Conservation (phyloP, 2,113 vertebrate genomes). For the Copsychus sechellarum region DNA sequence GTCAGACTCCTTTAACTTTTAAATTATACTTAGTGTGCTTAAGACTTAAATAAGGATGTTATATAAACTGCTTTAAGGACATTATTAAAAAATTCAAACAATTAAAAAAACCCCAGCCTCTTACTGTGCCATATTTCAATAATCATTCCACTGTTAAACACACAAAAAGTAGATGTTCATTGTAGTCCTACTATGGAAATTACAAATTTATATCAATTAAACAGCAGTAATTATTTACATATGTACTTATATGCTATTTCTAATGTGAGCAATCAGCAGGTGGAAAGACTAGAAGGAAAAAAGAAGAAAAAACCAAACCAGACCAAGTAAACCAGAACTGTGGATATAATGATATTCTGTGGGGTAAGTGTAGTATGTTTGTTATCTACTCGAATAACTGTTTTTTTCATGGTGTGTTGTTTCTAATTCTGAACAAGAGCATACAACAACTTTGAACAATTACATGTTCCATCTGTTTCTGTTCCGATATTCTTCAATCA, state of each 20-base stretch:
- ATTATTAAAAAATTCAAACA: not conserved
- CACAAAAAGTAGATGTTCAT: not conserved
- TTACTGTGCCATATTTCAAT: not conserved
- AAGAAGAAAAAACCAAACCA: accelerated
- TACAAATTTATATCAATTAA: not conserved
- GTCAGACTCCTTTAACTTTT: not conserved
- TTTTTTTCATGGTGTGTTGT: not conserved
- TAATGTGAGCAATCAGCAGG: not conserved
- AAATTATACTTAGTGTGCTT: not conserved
- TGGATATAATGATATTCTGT: not conserved
- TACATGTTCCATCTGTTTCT: not conserved
- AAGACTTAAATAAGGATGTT: not conserved
- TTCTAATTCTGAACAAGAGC: not conserved
- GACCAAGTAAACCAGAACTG: not conserved
- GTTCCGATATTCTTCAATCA: not conserved
- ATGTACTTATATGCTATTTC: not conserved
- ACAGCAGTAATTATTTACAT: not conserved
- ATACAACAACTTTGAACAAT: not conserved
- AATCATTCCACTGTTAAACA: not conserved
- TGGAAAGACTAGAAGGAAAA: not conserved
- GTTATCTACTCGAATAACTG: not conserved
- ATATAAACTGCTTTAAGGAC: not conserved
- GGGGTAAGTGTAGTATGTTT: not conserved
- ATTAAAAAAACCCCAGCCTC: not conserved
- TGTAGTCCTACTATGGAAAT: not conserved